Percentiles rank a stretch among this genome's conserved stretches.
These are phyloP conservation scores for Pristionchus mayeri DNA, from an alignment of 2,888 invertebrate genomes.

Conservation along the genomic window DNA sequence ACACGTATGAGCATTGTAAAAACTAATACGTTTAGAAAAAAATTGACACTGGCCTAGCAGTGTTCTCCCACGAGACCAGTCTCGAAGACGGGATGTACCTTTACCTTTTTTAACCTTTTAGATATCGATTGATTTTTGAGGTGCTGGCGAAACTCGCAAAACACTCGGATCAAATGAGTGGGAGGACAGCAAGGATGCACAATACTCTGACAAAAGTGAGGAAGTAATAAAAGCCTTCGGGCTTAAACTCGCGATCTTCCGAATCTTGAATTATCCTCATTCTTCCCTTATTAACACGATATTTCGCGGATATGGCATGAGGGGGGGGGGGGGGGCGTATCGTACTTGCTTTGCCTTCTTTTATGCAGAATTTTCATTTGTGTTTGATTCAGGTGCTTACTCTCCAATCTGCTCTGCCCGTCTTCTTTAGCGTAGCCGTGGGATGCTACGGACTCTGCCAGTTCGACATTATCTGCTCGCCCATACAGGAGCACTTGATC, in stretches of 20 bases:
- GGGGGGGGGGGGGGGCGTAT: too few relatives aligned
- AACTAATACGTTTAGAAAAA: too few relatives aligned
- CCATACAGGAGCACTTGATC: slow-evolving; percentile 30
- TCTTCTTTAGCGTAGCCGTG: neutral
- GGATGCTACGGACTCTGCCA: slow-evolving; percentile 7
- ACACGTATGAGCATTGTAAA: too few relatives aligned
- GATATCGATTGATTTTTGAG: too few relatives aligned
- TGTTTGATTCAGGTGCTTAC: neutral
- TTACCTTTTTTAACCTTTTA: too few relatives aligned
- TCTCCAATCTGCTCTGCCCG: neutral
- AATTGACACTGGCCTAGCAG: too few relatives aligned
- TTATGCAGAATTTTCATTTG: neutral
- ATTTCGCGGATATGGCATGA: neutral
- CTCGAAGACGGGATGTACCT: too few relatives aligned
- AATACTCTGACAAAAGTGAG: neutral
- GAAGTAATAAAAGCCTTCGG: too few relatives aligned
- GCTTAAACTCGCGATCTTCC: neutral
- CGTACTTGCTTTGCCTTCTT: too few relatives aligned
- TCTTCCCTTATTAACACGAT: neutral
- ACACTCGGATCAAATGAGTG: neutral
- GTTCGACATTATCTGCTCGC: slow-evolving; percentile 17
- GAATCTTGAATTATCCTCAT: neutral
- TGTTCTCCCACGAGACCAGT: too few relatives aligned
- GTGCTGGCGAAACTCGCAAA: neutral
- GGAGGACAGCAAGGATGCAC: neutral